Conservation (phyloP, 2,797 vertebrate species). For the Oreortyx pictus region DNA sequence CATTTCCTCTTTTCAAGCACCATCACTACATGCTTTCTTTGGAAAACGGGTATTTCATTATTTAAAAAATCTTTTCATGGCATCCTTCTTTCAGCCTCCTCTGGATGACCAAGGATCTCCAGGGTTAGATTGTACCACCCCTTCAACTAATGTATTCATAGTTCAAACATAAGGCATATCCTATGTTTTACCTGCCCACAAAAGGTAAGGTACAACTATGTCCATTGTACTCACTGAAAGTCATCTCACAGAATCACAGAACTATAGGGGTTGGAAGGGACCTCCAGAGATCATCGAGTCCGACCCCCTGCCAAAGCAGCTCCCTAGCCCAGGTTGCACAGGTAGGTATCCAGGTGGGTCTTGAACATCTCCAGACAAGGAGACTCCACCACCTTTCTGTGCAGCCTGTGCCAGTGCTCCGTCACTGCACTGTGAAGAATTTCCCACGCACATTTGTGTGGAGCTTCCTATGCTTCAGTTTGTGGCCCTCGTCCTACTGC, state of each 20-base stretch:
- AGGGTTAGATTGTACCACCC: rapidly evolving
- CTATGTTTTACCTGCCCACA: not conserved
- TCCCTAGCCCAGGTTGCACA: too few relatives aligned
- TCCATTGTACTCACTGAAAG: not conserved
- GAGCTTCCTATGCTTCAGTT: too few relatives aligned
- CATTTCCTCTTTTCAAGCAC: not conserved
- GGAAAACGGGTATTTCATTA: not conserved
- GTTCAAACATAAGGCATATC: not conserved
- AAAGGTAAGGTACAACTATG: not conserved
- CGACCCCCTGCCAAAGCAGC: too few relatives aligned
- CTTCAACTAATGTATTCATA: not conserved
- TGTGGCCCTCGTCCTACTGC: too few relatives aligned
- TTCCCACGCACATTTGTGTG: too few relatives aligned
- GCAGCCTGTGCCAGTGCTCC: too few relatives aligned
- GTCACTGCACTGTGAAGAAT: too few relatives aligned
- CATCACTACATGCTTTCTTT: not conserved
- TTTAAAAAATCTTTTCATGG: not conserved
- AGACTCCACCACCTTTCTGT: too few relatives aligned
- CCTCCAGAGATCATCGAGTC: too few relatives aligned
- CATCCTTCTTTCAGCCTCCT: not conserved
- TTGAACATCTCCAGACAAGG: too few relatives aligned
- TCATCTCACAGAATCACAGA: not conserved
- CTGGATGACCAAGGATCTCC: not conserved
- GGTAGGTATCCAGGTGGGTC: too few relatives aligned
- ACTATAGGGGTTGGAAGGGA: too few relatives aligned